Base-by-base conservation (phyloP, 2,113 vertebrate species). In the Anolis sagrei region DNA sequence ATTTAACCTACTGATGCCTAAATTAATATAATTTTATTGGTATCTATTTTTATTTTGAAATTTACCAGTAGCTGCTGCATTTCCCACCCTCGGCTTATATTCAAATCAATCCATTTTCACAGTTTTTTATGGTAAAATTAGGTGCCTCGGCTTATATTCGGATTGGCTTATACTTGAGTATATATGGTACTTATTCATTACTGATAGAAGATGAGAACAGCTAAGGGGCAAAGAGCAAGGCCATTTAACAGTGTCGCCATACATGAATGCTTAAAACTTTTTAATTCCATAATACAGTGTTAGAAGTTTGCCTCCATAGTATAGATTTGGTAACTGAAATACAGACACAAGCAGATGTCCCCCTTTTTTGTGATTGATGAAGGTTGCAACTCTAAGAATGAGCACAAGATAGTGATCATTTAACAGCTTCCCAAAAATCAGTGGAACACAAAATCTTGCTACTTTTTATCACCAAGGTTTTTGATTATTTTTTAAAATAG, bases 181-280 rank as follows among this genome's bases (percentile, higher is more conserved):
- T n/a, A n/a, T n/a, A n/a, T n/a, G n/a, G n/a, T n/a, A 76, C 48
- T 14, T 18, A 29, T 16, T 68, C 10, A n/a, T 48, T 48, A 6
- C 62, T n/a, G 7, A 21, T 29, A 1, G n/a, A 9, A 73, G 51
- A 74, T 36, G 23, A 61, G 23, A 51, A 44, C 39, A 51, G 44
- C 29, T 81, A 51, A 61, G 29, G 23, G 23, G 21, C 25, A 49
- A 58, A 61, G 39, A 61, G 69, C 18, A n/a, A 29, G 3, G 9
- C 61, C 0, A 0, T 11, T 73, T 9, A 68, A 70, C 76, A 0
- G 0, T 34, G 27, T 29, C 27, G 3, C 81, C 68, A 34, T 0
- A 0, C 23, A 49, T 25, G 0, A 14, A 23, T 82, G 2, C 19
- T 2, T 29, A 11, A 32, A 27, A 44, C 2, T 7, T 6, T 81